Base-by-base conservation (phyloP, 2,888 invertebrate species). In the Rhyacophila evoluta region DNA sequence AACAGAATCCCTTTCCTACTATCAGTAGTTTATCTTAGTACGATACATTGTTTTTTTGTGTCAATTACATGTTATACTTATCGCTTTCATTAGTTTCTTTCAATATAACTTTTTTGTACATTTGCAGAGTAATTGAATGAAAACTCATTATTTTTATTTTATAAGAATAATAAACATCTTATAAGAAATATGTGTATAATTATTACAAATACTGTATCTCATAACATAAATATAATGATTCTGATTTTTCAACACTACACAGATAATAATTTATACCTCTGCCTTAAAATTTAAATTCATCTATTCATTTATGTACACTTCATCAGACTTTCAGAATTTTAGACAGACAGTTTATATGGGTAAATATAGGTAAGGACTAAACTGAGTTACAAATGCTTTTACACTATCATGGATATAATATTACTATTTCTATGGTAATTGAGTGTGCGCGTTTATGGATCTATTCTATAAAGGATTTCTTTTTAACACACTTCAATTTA, bases 1-100 rank as follows among this genome's bases (percentile, higher is more conserved):
- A 99, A 87, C 95, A 97, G 86, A 97, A 97, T 89, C 96, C 99
- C 0, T 99, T 99, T 86, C 99, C 99, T 2, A 88, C 92, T 11
- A 87, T 95, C 41, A 93, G 94, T 82, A 92, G 91, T 83, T 89
- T 93, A 83, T 90, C 88, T 38, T 89, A 87, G 86, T 68, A 19
- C 27, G 28, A 55, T 19, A 74, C 37, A 72, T 68, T 73, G 67
- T 28, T 67, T 72, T 68, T 15, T 29, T 12, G 3, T 41, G 10
- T 5, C 4, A 12, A 5, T n/a, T 69, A 69, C n/a, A 33, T 69
- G 12, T 69, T 28, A 27, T 69, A 69, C 29, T 27, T 6, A 27
- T 69, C 28, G 10, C 69, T 69, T 29, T 69, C 33, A 69, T 69
- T 69, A 27, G 6, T 28, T 69, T 29, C 29, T 1, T 29, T 69